A percentile compares a stretch with the other conserved stretches of the same genome.
Conservation (phyloP, 1,140 invertebrate species). For the Aleiodes sp. region DNA sequence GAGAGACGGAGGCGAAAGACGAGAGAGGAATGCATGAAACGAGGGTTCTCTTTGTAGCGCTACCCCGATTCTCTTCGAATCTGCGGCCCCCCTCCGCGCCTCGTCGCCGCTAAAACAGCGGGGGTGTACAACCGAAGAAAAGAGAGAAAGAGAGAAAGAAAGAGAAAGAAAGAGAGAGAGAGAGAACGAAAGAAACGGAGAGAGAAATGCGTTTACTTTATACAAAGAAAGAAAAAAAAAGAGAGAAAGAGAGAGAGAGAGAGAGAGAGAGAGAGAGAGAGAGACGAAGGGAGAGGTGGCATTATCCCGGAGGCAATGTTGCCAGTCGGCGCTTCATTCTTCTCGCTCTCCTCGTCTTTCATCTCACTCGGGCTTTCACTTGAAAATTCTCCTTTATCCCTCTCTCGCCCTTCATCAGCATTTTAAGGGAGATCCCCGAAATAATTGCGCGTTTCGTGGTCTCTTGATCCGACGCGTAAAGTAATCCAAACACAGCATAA, state of each 20-base stretch:
- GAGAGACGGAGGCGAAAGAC: slow-evolving; percentile 12
- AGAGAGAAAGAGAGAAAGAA: too few relatives aligned
- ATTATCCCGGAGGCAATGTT: neutral
- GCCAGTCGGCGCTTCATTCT: neutral
- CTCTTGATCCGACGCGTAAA: slow-evolving; percentile 56
- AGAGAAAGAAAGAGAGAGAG: too few relatives aligned
- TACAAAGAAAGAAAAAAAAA: too few relatives aligned
- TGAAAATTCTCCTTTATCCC: neutral
- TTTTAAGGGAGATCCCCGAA: slow-evolving; percentile 34
- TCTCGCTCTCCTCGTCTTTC: too few relatives aligned
- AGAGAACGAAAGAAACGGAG: too few relatives aligned
- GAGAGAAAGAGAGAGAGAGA: too few relatives aligned
- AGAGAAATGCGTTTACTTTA: too few relatives aligned
- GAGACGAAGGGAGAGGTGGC: too few relatives aligned
- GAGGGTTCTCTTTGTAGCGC: slow-evolving; percentile 22
- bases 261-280: too few relatives aligned
- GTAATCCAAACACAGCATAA: slow-evolving; percentile 63
- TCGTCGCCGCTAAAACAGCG: neutral
- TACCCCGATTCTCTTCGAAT: slow-evolving; percentile 26
- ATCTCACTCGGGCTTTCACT: too few relatives aligned
- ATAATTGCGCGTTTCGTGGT: slow-evolving; percentile 63
- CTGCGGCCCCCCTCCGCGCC: neutral
- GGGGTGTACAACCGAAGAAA: neutral
- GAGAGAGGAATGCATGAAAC: neutral
- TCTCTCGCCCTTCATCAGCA: neutral